A percentile compares a stretch with the other conserved stretches of the same genome.
Evolutionary conservation across 2,797 vertebrate species (phyloP).

Genomic region (Tolypeutes matacus): DNA sequence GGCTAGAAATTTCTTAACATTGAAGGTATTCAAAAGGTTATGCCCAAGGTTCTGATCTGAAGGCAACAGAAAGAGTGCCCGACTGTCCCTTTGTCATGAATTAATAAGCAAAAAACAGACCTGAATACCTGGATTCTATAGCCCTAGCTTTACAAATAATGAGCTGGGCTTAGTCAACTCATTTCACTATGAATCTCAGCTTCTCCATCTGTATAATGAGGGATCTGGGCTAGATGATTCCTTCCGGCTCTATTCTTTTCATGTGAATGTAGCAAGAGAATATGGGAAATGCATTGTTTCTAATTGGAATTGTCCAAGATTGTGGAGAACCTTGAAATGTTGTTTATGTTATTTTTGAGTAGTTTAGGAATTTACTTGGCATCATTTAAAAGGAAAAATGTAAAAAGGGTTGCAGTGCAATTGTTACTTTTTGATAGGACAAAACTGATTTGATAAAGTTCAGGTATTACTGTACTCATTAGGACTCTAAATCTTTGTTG

Average conservation of each 20-base stretch:
- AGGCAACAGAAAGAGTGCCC: slow-evolving; percentile 59
- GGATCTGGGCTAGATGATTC: neutral
- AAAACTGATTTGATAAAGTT: neutral
- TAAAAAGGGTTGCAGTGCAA: neutral
- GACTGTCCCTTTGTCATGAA: slow-evolving; percentile 66
- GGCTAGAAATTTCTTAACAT: slow-evolving; percentile 64
- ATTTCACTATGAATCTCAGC: neutral
- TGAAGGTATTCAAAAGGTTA: slow-evolving; percentile 76
- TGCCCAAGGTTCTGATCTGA: slow-evolving; percentile 62
- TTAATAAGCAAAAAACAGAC: slow-evolving; percentile 69
- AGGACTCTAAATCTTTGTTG: neutral
- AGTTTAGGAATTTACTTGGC: neutral
- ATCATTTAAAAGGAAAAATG: neutral
- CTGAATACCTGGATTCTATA: slow-evolving; percentile 60
- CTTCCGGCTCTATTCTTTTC: slow-evolving; percentile 1
- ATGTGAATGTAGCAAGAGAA: neutral
- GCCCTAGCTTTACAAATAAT: slow-evolving; percentile 65
- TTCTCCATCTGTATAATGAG: slow-evolving; percentile 29
- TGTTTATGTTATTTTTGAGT: neutral
- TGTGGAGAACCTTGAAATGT: neutral
- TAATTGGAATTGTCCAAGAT: neutral
- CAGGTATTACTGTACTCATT: neutral
- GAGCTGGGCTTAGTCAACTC: slow-evolving; percentile 48
- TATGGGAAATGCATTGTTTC: neutral
- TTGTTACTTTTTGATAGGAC: neutral